A percentile compares a stretch with the other conserved stretches of the same genome.
Evolutionary conservation across 1,140 invertebrate species (phyloP).

Genomic region (Hyles euphorbiae): DNA sequence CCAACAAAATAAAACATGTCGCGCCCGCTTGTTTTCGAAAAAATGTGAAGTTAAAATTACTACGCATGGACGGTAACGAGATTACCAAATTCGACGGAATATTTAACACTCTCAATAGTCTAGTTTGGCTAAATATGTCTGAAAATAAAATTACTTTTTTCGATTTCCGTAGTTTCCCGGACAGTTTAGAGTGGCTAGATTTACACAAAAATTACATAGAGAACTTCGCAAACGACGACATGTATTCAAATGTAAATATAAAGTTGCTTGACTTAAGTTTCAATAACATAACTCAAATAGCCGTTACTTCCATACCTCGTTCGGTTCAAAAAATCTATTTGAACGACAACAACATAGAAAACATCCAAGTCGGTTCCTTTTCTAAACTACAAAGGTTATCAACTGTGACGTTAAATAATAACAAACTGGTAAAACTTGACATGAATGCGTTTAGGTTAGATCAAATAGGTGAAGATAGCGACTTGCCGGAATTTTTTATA

Average conservation of each 20-base stretch:
- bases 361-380: constrained; percentile 84
- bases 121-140: constrained; percentile 84
- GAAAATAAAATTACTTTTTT: constrained; percentile 81
- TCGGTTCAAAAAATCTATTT: constrained; percentile 84
- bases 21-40: constrained; percentile 80
- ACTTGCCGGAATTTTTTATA: constrained; percentile 86
- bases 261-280: constrained; percentile 86
- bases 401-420: constrained; percentile 85
- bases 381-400: constrained; percentile 80
- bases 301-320: constrained; percentile 81
- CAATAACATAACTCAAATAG: constrained; percentile 82
- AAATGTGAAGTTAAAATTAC: constrained; percentile 79
- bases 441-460: constrained; percentile 82
- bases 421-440: constrained; percentile 84
- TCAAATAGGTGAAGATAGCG: constrained; percentile 78
- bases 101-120: constrained; percentile 79
- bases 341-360: constrained; percentile 85
- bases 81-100: constrained; percentile 81
- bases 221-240: constrained; percentile 57
- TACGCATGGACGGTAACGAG: constrained; percentile 82
- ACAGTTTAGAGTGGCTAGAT: constrained; percentile 83
- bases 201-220: constrained; percentile 81
- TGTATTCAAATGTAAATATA: constrained; percentile 75
- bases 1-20: constrained; percentile 81
- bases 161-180: constrained; percentile 81